phyloP scores from a whole-genome alignment of 2,113 vertebrate species.

The Scopus umbretta region DNA sequence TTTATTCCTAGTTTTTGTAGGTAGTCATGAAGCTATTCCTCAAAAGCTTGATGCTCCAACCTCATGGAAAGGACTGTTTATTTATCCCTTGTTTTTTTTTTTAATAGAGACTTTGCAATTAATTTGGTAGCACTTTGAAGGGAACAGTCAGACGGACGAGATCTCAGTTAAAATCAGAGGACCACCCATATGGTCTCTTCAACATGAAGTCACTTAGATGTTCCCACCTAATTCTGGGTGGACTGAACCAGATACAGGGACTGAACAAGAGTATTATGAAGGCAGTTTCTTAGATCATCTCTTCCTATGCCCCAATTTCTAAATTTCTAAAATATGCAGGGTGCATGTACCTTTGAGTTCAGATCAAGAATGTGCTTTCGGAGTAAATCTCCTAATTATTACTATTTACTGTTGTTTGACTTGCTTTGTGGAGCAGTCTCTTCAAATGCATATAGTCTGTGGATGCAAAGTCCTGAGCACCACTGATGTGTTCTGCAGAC shows the following conservation, averaged over 20 bases:
- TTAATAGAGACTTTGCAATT: background rate
- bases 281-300: background rate
- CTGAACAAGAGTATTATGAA: background rate
- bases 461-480: background rate
- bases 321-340: background rate
- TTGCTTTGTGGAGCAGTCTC: background rate
- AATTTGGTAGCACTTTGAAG: background rate
- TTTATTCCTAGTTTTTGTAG: background rate
- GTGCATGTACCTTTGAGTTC: background rate
- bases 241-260: background rate
- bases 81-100: background rate
- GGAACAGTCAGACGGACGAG: background rate
- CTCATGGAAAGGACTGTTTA: background rate
- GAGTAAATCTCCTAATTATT: background rate
- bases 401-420: background rate
- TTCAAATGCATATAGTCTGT: background rate
- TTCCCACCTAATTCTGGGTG: background rate
- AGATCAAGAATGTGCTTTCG: background rate
- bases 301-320: background rate
- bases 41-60: background rate
- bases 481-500: background rate
- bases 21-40: background rate
- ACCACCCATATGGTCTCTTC: background rate
- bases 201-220: background rate
- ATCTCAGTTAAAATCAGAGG: background rate